A percentile compares a stretch with the other conserved stretches of the same genome.
Conservation (phyloP, 37 sponge, comb jelly and placozoan genomes). For the Oopsacas minuta region DNA sequence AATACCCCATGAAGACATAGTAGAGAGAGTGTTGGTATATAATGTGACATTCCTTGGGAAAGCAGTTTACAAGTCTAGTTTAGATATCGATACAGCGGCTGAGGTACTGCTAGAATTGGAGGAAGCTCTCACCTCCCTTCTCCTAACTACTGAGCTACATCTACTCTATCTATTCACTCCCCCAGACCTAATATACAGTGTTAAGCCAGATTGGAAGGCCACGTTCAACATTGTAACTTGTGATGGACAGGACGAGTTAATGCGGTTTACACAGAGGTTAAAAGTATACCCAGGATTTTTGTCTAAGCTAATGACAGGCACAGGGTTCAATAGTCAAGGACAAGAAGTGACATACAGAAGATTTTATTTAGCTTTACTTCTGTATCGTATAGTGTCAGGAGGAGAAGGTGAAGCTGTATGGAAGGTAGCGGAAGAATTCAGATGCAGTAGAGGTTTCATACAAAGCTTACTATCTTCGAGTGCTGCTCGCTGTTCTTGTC, state of each 20-base stretch:
- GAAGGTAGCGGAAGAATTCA: slow-evolving; percentile 53
- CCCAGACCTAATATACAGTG: slow-evolving; percentile 34
- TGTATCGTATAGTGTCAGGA: slow-evolving; percentile 35
- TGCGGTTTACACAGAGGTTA: not conserved
- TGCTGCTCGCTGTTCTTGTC: slow-evolving; percentile 45
- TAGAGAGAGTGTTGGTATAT: not conserved
- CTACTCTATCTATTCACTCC: slow-evolving; percentile 74
- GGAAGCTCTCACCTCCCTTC: slow-evolving; percentile 36
- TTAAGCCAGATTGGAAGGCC: slow-evolving; percentile 69
- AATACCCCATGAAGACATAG: slow-evolving; percentile 20
- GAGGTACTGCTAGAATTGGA: slow-evolving; percentile 28
- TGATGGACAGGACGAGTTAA: not conserved
- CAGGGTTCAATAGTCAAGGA: not conserved
- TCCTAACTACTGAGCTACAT: slow-evolving; percentile 68
- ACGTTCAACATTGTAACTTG: slow-evolving; percentile 46
- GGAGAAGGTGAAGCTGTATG: slow-evolving; percentile 39
- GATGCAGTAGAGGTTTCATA: slow-evolving; percentile 61
- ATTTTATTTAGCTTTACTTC: slow-evolving; percentile 60
- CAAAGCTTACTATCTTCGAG: slow-evolving; percentile 48
- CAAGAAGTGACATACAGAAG: slow-evolving; percentile 26
- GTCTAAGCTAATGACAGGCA: not conserved
- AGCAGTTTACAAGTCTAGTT: slow-evolving; percentile 54
- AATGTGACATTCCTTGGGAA: slow-evolving; percentile 45
- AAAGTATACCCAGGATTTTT: not conserved
- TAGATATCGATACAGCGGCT: slow-evolving; percentile 34